These are phyloP conservation scores for Menidia menidia DNA, from an alignment of 2,797 vertebrate species.

Conservation along the genomic window DNA sequence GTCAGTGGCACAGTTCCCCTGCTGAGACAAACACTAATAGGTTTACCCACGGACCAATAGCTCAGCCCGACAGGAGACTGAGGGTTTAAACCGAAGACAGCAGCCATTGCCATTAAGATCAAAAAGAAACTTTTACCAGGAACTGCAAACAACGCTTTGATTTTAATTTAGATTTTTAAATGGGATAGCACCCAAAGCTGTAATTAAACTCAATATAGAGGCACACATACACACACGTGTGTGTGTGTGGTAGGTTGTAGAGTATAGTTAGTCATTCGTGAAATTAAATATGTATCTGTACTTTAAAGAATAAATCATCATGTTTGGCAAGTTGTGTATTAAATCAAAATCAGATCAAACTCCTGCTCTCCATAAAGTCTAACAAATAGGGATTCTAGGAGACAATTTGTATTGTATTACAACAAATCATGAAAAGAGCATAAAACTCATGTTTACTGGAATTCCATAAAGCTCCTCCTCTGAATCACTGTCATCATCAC, in stretches of 20 bases:
- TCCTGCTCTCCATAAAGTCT: no score
- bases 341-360: no score
- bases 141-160: background rate
- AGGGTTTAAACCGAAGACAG: conserved; percentile 26
- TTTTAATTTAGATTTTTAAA: background rate
- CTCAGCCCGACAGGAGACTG: conserved; percentile 32
- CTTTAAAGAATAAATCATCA: background rate
- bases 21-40: conserved; percentile 60
- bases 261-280: background rate
- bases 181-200: background rate
- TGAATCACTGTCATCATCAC: conserved; percentile 89
- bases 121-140: background rate
- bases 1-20: conserved; percentile 89
- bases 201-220: no score
- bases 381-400: no score
- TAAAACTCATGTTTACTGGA: conserved; percentile 75
- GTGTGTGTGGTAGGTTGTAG: background rate
- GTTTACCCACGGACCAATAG: conserved; percentile 37
- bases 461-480: conserved; percentile 88
- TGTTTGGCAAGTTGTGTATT: background rate
- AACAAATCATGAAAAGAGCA: background rate
- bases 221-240: background rate
- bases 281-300: background rate
- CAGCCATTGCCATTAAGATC: background rate
- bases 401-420: background rate